Conservation (phyloP, 2,113 vertebrate genomes). For the Antechinus flavipes region DNA sequence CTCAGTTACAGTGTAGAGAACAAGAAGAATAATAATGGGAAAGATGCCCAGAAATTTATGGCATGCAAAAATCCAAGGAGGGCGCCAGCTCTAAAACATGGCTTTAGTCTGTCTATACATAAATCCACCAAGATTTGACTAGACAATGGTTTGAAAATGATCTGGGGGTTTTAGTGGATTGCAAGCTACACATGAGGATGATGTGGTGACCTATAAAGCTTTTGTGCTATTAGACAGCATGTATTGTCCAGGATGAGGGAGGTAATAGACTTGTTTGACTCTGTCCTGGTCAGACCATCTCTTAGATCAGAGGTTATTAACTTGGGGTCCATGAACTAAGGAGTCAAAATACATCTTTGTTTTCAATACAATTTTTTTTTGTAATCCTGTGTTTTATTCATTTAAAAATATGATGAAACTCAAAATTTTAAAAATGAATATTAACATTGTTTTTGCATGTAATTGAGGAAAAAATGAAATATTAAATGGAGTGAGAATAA, state of each 20-base stretch:
- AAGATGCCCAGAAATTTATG: not conserved
- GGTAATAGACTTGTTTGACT: not conserved
- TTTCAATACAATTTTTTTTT: not conserved
- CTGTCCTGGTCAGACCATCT: not conserved
- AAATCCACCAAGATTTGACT: not conserved
- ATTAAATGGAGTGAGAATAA: no score
- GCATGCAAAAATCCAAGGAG: not conserved
- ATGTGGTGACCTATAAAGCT: not conserved
- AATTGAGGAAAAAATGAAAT: no score
- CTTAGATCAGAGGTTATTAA: not conserved
- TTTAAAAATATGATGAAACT: not conserved
- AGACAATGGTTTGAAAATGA: not conserved
- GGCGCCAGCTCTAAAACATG: not conserved
- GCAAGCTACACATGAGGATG: not conserved
- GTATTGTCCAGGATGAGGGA: not conserved
- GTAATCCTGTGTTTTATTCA: not conserved
- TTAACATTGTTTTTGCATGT: no score
- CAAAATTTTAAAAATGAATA: no score
- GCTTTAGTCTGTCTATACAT: not conserved
- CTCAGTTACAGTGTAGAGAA: not conserved
- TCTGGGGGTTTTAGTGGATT: not conserved
- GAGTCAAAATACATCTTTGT: not conserved
- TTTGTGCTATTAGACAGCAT: not conserved
- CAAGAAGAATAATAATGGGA: not conserved
- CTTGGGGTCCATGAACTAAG: not conserved